phyloP scores from a whole-genome alignment of 1,140 invertebrate genomes.

The Drosophila rhopaloa region DNA sequence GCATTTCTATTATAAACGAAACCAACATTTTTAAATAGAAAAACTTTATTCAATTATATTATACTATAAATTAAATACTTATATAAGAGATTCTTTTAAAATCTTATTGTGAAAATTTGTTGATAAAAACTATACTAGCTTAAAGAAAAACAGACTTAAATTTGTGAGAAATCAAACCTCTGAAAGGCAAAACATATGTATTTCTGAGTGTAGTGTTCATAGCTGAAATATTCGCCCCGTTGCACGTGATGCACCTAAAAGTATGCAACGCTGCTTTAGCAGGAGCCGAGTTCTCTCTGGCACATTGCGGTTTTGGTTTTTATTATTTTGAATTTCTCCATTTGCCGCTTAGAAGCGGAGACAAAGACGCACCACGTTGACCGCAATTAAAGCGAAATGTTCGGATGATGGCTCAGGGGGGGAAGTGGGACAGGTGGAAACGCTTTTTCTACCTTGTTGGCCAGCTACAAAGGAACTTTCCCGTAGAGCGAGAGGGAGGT shows the following conservation, averaged over 20 bases:
- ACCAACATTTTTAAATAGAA: too few relatives aligned
- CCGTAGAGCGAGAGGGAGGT: not conserved
- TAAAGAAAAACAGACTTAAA: too few relatives aligned
- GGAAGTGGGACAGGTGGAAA: constrained; percentile 23
- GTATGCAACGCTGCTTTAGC: constrained; percentile 47
- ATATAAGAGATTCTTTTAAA: too few relatives aligned
- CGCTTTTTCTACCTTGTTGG: constrained; percentile 43
- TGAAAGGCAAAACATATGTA: too few relatives aligned
- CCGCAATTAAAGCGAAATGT: constrained; percentile 72
- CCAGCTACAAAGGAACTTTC: constrained; percentile 39
- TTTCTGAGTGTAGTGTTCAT: constrained; percentile 31
- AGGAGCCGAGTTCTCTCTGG: constrained; percentile 12
- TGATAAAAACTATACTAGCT: too few relatives aligned
- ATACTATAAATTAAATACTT: too few relatives aligned
- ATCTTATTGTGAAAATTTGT: too few relatives aligned
- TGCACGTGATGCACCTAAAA: constrained; percentile 53
- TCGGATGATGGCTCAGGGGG: constrained; percentile 24
- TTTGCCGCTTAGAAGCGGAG: constrained; percentile 46
- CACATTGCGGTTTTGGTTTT: constrained; percentile 23
- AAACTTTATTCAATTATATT: too few relatives aligned
- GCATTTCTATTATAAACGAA: too few relatives aligned
- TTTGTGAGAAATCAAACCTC: too few relatives aligned
- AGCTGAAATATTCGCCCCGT: constrained; percentile 47
- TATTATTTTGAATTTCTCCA: constrained; percentile 44
- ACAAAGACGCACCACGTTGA: constrained; percentile 74